Evolutionary conservation across 1,140 invertebrate genomes (phyloP).

Genomic region (Danaus plexippus): DNA sequence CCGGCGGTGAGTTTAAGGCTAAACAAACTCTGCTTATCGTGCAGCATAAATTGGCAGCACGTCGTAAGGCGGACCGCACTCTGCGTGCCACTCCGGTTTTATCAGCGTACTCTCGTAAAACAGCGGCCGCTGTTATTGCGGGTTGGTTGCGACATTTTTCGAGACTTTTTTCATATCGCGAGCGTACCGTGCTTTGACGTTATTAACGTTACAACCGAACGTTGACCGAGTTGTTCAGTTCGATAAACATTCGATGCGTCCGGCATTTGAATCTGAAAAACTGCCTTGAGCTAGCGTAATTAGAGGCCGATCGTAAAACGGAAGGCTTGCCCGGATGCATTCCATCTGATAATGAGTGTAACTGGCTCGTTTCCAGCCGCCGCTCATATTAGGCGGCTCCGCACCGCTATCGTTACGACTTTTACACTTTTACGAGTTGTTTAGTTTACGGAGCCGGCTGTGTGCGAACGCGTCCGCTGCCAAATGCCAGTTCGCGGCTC

Average conservation of each 20-base stretch:
- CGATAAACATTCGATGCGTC: slow-evolving; percentile 38
- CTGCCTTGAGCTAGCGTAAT: slow-evolving; percentile 63
- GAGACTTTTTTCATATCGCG: slow-evolving; percentile 60
- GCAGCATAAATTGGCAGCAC: slow-evolving; percentile 68
- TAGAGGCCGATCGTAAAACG: slow-evolving; percentile 68
- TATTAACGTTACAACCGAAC: slow-evolving; percentile 37
- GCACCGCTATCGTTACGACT: slow-evolving; percentile 64
- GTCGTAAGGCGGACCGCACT: slow-evolving; percentile 63
- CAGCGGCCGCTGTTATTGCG: slow-evolving; percentile 56
- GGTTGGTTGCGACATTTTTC: slow-evolving; percentile 42
- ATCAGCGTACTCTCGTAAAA: slow-evolving; percentile 64
- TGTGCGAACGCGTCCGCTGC: slow-evolving; percentile 49
- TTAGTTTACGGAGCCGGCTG: slow-evolving; percentile 63
- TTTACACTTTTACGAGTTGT: slow-evolving; percentile 71
- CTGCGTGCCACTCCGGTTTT: slow-evolving; percentile 47
- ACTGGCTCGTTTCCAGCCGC: slow-evolving; percentile 65
- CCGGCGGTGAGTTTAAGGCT: slow-evolving; percentile 49
- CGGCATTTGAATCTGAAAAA: slow-evolving; percentile 20
- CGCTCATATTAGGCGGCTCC: slow-evolving; percentile 61
- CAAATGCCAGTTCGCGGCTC: slow-evolving; percentile 68
- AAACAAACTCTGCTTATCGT: slow-evolving; percentile 69
- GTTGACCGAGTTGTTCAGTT: slow-evolving; percentile 47
- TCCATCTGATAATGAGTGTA: slow-evolving; percentile 68
- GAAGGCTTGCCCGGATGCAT: slow-evolving; percentile 57
- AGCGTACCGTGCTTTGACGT: slow-evolving; percentile 16